Evolutionary conservation across 2,888 invertebrate species (phyloP).

Genomic region (Ophraella communa): DNA sequence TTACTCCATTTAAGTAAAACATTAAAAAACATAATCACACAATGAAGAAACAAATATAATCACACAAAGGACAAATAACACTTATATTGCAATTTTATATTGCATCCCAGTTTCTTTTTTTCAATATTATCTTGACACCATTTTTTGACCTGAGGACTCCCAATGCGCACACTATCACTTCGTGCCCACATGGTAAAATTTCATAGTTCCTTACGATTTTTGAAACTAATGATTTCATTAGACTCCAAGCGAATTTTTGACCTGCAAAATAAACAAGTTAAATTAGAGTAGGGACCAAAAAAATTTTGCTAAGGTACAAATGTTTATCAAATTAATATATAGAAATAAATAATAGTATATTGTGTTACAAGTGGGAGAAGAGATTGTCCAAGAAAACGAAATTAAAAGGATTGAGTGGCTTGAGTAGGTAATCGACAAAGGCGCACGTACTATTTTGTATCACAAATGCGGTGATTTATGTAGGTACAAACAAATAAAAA

Average conservation of each 20-base stretch:
- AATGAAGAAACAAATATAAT: not conserved
- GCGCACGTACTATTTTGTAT: too few relatives aligned
- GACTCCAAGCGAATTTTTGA: slow-evolving; percentile 57
- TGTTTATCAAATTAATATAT: too few relatives aligned
- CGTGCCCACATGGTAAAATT: slow-evolving; percentile 33
- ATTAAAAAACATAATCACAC: not conserved
- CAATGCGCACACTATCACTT: slow-evolving; percentile 31
- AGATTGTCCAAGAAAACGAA: too few relatives aligned
- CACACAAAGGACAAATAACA: not conserved
- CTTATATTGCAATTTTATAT: not conserved
- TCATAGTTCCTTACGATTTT: slow-evolving; percentile 63
- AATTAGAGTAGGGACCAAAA: too few relatives aligned
- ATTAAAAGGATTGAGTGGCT: too few relatives aligned
- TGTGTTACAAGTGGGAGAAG: too few relatives aligned
- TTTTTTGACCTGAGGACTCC: slow-evolving; percentile 35
- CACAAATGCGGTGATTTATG: too few relatives aligned
- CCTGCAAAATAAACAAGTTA: slow-evolving; percentile 37
- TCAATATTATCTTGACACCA: slow-evolving; percentile 35
- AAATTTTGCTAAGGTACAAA: too few relatives aligned
- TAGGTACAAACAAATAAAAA: too few relatives aligned
- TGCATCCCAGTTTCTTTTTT: slow-evolving; percentile 15
- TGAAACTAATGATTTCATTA: slow-evolving; percentile 63
- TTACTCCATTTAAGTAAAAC: too few relatives aligned
- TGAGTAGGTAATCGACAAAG: too few relatives aligned
- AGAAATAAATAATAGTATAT: too few relatives aligned